Conservation (phyloP, 2,113 vertebrate genomes). For the Paratilapia polleni region DNA sequence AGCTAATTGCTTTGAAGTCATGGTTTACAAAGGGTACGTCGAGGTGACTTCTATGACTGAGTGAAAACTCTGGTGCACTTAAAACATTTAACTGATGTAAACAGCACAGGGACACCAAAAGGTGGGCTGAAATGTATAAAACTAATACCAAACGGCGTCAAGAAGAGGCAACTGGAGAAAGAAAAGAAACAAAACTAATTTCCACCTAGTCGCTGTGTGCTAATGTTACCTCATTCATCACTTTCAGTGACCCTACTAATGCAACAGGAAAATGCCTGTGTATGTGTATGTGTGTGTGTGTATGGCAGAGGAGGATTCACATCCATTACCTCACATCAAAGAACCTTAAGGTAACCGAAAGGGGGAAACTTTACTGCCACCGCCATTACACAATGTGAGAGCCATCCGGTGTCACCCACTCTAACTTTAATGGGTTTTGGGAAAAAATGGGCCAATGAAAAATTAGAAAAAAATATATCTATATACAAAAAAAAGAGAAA, state of each 20-base stretch:
- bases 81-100: background rate
- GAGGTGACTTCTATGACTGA: background rate
- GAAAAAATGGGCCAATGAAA: background rate
- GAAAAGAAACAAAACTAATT: background rate
- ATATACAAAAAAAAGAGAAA: background rate
- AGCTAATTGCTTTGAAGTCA: background rate
- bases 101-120: background rate
- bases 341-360: conserved; percentile 5
- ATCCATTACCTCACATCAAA: conserved; percentile 68
- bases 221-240: conserved; percentile 16
- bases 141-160: background rate
- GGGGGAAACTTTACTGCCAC: background rate
- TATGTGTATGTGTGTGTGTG: background rate
- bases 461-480: background rate
- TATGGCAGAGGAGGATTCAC: background rate
- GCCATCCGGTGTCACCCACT: background rate
- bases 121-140: background rate
- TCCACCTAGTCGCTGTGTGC: conserved; percentile 5
- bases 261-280: background rate
- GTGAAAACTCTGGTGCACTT: too few relatives aligned
- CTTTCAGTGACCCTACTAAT: conserved; percentile 43
- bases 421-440: conserved; percentile 4
- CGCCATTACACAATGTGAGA: background rate
- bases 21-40: background rate
- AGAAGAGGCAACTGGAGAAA: background rate